A percentile compares a stretch with the other conserved stretches of the same genome.
Conservation (phyloP, 1,140 invertebrate genomes). For the Euura saliciscinereae region DNA sequence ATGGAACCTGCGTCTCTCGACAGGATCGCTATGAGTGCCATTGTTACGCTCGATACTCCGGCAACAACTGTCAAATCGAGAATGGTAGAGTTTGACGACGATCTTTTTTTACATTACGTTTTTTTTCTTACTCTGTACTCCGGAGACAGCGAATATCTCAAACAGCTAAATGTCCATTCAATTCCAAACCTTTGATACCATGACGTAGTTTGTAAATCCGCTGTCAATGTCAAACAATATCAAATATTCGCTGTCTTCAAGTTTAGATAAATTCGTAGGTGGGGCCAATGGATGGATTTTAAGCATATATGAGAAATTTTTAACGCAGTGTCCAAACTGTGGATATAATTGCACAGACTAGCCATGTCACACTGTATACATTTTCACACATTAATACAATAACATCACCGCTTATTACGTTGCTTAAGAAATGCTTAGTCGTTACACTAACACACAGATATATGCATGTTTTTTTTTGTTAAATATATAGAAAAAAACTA, state of each 20-base stretch:
- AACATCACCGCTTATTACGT: neutral
- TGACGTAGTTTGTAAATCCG: too few species aligned
- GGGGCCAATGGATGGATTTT: neutral
- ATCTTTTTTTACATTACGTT: neutral
- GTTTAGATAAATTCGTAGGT: neutral
- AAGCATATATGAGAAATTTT: neutral
- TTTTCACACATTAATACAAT: neutral
- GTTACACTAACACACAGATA: neutral
- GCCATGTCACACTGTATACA: neutral
- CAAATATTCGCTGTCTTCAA: neutral
- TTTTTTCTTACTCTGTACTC: neutral
- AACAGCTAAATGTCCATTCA: too few species aligned
- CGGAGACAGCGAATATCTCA: neutral
- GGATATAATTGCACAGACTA: neutral
- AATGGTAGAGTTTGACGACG: slow-evolving; percentile 56
- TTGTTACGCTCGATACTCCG: slow-evolving; percentile 78
- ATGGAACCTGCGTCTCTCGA: slow-evolving; percentile 77
- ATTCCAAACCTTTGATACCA: too few species aligned
- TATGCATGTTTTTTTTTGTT: slow-evolving; percentile 2
- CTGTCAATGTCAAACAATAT: too few species aligned
- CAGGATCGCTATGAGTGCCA: slow-evolving; percentile 79
- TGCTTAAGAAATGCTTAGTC: neutral
- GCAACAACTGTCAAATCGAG: slow-evolving; percentile 85
- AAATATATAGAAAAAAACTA: neutral
- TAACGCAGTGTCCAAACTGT: neutral